Percentiles rank a stretch among this genome's conserved stretches.
Conservation (phyloP, 2,113 vertebrate genomes). For the Siphamia tubifer region DNA sequence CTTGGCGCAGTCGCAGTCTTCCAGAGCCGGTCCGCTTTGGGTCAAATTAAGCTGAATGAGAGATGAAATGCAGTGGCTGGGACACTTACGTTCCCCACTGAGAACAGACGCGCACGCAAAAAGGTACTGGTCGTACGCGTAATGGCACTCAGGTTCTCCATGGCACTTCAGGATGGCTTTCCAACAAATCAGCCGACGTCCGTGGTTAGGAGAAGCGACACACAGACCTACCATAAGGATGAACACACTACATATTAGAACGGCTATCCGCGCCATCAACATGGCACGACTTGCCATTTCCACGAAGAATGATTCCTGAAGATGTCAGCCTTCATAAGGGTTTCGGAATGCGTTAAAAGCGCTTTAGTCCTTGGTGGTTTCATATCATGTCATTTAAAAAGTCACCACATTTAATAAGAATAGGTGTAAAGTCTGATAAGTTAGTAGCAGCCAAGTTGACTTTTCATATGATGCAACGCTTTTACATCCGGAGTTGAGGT, state of each 20-base stretch:
- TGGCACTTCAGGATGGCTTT: conserved; percentile 93
- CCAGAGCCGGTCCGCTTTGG: conserved; percentile 88
- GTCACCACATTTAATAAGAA: too few species aligned
- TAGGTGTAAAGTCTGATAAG: too few species aligned
- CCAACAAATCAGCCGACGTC: conserved; percentile 91
- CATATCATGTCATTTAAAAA: conserved; percentile 10
- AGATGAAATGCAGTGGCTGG: conserved; percentile 95
- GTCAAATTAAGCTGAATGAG: conserved; percentile 94
- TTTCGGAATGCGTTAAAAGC: conserved; percentile 49
- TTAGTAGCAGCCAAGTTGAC: too few species aligned
- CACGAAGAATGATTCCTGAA: conserved; percentile 32
- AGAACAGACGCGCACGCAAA: conserved; percentile 89
- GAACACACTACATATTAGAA: conserved; percentile 34
- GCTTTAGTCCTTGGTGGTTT: conserved; percentile 40
- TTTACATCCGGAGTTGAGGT: too few species aligned
- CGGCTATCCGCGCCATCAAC: conserved; percentile 43
- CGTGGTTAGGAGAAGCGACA: conserved; percentile 77
- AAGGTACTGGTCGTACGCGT: conserved; percentile 90
- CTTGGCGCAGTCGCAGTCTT: conserved; percentile 90
- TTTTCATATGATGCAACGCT: too few species aligned
- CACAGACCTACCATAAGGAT: conserved; percentile 46
- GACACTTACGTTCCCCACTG: conserved; percentile 83
- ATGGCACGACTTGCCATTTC: conserved; percentile 60
- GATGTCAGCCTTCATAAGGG: conserved; percentile 72
- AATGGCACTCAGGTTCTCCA: conserved; percentile 87